phyloP scores from a whole-genome alignment of 2,888 invertebrate species.

The Pimpla rufipes region DNA sequence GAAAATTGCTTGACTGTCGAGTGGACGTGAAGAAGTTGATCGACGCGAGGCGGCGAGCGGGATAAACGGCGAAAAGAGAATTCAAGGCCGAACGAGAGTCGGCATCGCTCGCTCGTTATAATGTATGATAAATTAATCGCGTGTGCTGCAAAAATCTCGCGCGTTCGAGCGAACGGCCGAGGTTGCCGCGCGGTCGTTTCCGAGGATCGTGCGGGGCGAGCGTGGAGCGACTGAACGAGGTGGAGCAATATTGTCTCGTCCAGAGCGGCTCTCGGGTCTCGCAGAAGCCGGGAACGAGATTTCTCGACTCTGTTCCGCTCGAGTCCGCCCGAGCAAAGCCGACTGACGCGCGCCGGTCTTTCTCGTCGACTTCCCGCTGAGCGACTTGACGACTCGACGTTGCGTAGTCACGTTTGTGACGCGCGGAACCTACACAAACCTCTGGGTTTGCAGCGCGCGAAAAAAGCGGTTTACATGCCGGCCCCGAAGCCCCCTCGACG shows the following conservation, averaged over 20 bases:
- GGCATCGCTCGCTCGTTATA: slow-evolving; percentile 32
- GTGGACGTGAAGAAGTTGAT: slow-evolving; percentile 40
- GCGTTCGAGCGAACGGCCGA: slow-evolving; percentile 21
- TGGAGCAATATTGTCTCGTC: not conserved
- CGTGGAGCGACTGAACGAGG: slow-evolving; percentile 3
- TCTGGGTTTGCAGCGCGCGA: slow-evolving; percentile 18
- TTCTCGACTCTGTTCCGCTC: slow-evolving; percentile 22
- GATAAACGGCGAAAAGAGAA: slow-evolving; percentile 31
- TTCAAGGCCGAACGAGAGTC: slow-evolving; percentile 51
- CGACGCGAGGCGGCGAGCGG: slow-evolving; percentile 6
- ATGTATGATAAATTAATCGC: slow-evolving; percentile 66
- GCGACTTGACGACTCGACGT: slow-evolving; percentile 1
- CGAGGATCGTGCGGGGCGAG: no score
- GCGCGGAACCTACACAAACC: slow-evolving; percentile 23
- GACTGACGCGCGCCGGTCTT: slow-evolving; percentile 33
- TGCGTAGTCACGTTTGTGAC: slow-evolving; percentile 35
- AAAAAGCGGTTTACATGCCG: no score
- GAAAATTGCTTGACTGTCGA: not conserved
- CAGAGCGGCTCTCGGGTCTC: not conserved
- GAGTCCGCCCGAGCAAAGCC: slow-evolving; percentile 21
- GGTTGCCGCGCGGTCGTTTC: slow-evolving; percentile 12
- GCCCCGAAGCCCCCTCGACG: no score
- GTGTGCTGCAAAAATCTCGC: slow-evolving; percentile 30
- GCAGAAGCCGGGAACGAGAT: slow-evolving; percentile 20
- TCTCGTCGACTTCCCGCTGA: slow-evolving; percentile 20